Evolutionary conservation across 2,113 vertebrate genomes (phyloP).

Genomic region (Xenotilapia caudafasciata): DNA sequence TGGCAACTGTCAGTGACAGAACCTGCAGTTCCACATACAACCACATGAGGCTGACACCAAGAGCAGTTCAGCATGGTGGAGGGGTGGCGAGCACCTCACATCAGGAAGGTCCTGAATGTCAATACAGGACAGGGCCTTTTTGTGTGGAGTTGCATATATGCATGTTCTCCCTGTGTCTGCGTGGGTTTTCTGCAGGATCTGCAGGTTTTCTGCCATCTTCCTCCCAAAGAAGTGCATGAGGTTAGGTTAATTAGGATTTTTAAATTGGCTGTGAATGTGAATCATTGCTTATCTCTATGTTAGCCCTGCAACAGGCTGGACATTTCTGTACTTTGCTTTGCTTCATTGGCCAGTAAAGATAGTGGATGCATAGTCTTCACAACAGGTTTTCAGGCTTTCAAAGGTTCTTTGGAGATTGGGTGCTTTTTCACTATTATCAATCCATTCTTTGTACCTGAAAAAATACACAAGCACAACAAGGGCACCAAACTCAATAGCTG

Average conservation of each 20-base stretch:
- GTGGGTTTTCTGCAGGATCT: not conserved
- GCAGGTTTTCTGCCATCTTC: accelerated
- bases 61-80: not conserved
- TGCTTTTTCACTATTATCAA: not conserved
- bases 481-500: not conserved
- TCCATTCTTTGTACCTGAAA: not conserved
- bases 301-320: not conserved
- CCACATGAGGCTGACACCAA: not conserved
- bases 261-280: not conserved
- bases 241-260: not conserved
- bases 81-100: not conserved
- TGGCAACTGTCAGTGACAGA: not conserved
- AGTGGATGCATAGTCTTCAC: accelerated
- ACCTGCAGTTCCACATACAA: not conserved
- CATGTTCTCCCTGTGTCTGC: not conserved
- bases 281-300: not conserved
- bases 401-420: not conserved
- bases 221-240: not conserved
- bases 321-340: not conserved
- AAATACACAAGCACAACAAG: accelerated
- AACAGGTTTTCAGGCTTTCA: accelerated
- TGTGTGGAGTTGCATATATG: not conserved
- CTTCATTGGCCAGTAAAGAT: not conserved
- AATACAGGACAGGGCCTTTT: not conserved
- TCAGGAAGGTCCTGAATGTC: not conserved